Percentiles rank a stretch among this genome's conserved stretches.
Evolutionary conservation across 1,140 invertebrate genomes (phyloP).

Genomic region (Eciton burchellii): DNA sequence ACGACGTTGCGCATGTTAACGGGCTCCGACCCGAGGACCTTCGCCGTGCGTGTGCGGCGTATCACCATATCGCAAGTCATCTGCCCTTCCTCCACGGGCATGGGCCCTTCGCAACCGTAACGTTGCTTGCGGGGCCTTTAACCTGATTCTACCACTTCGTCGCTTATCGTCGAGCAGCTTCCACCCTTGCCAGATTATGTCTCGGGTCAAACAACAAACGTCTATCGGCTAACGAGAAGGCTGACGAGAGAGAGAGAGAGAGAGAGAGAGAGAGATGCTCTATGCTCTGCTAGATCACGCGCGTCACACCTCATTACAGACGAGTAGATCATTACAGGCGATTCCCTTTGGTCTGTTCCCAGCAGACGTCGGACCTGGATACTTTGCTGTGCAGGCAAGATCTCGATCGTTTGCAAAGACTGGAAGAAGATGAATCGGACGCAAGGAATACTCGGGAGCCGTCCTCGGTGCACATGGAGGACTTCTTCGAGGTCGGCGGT

Average conservation of each 20-base stretch:
- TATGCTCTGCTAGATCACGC: no score
- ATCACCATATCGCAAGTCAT: slow-evolving; percentile 84
- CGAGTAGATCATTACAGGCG: neutral
- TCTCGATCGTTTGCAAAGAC: slow-evolving; percentile 85
- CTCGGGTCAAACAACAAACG: no score
- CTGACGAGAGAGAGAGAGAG: no score
- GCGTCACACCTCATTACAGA: no score
- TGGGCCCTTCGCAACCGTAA: slow-evolving; percentile 45
- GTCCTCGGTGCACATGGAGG: slow-evolving; percentile 87
- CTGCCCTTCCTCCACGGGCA: slow-evolving; percentile 65
- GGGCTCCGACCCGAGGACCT: slow-evolving; percentile 63
- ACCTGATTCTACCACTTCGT: neutral
- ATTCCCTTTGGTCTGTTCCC: slow-evolving; percentile 69
- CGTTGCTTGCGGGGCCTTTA: slow-evolving; percentile 30
- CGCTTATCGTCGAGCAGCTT: neutral
- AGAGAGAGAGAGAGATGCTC: no score
- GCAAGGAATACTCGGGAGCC: slow-evolving; percentile 86
- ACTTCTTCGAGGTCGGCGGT: slow-evolving; percentile 88
- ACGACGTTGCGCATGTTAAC: slow-evolving; percentile 73
- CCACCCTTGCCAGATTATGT: no score
- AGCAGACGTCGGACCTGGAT: slow-evolving; percentile 88
- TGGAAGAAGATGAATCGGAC: slow-evolving; percentile 86
- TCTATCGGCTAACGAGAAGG: no score
- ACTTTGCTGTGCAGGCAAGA: slow-evolving; percentile 88
- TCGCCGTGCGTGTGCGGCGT: slow-evolving; percentile 39